These are phyloP conservation scores for Sinodicranocentrus sp. DNA, from an alignment of 2,888 invertebrate species.

Conservation along the genomic window DNA sequence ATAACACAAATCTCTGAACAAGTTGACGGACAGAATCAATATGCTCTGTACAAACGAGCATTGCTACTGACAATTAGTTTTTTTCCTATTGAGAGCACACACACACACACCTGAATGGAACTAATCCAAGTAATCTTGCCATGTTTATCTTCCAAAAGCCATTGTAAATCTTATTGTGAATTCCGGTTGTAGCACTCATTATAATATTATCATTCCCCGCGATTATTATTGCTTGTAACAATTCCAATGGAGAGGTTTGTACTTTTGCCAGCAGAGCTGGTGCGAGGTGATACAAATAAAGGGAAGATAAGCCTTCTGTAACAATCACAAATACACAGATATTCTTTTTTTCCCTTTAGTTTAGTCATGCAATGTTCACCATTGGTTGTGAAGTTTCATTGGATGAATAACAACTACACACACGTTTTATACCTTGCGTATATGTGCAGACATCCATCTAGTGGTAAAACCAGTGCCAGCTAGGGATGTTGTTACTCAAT, in stretches of 20 bases:
- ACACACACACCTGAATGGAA: conserved; percentile 46
- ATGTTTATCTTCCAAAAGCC: conserved; percentile 57
- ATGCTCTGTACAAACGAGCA: conserved; percentile 34
- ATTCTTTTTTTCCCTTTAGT: no score
- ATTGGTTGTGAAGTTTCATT: no score
- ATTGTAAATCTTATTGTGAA: conserved; percentile 60
- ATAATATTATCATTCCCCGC: conserved; percentile 54
- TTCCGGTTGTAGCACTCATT: conserved; percentile 57
- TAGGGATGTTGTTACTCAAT: conserved; percentile 35
- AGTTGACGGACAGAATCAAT: not conserved
- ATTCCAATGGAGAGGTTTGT: conserved; percentile 13
- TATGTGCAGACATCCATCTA: not conserved
- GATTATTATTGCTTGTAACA: conserved; percentile 55
- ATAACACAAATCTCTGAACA: no score
- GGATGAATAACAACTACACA: no score
- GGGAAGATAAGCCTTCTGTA: not conserved
- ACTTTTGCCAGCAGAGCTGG: not conserved
- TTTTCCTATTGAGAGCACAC: conserved; percentile 14
- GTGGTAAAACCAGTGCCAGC: conserved; percentile 12
- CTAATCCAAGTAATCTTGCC: conserved; percentile 59
- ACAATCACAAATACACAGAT: not conserved
- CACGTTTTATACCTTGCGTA: not conserved
- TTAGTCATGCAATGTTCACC: no score
- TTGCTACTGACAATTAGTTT: conserved; percentile 59
- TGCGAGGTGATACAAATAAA: not conserved